Conservation (phyloP, 2,113 vertebrate species). For the Pachypanchax playfairii region DNA sequence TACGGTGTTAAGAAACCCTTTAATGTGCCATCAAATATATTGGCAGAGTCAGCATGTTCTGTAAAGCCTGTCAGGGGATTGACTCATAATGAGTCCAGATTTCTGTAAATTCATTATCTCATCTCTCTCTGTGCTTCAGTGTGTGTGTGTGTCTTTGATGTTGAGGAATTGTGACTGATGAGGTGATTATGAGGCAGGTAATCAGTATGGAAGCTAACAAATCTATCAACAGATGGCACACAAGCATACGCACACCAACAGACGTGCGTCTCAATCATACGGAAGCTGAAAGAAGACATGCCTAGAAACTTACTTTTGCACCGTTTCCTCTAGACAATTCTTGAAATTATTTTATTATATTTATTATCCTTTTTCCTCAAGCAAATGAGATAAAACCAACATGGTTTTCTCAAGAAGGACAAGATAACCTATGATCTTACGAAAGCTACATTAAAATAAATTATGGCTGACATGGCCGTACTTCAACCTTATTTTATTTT, state of each 20-base stretch:
- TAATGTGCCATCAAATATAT: constrained; percentile 11
- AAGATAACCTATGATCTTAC: no score
- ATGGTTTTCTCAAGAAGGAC: no score
- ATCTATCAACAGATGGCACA: constrained; percentile 44
- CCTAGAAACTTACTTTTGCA: no score
- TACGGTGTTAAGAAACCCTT: constrained; percentile 23
- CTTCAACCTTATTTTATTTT: not conserved
- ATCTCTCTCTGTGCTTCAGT: not conserved
- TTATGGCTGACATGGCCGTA: no score
- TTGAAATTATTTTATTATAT: not conserved
- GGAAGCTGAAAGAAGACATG: no score
- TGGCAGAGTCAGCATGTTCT: constrained; percentile 12
- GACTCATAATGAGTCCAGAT: not conserved
- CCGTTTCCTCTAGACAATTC: no score
- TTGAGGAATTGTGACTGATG: constrained; percentile 46
- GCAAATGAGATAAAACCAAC: no score
- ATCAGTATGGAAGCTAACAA: constrained; percentile 39
- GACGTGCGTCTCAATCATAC: not conserved
- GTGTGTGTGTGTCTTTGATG: constrained; percentile 5
- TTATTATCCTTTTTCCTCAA: not conserved
- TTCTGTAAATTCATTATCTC: constrained; percentile 14
- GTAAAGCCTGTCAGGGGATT: constrained; percentile 14
- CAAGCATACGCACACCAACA: not conserved
- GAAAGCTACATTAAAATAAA: no score
- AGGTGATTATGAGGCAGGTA: constrained; percentile 41